Evolutionary conservation across 2,113 vertebrate genomes (phyloP).

Genomic region (Patagioenas fasciata): DNA sequence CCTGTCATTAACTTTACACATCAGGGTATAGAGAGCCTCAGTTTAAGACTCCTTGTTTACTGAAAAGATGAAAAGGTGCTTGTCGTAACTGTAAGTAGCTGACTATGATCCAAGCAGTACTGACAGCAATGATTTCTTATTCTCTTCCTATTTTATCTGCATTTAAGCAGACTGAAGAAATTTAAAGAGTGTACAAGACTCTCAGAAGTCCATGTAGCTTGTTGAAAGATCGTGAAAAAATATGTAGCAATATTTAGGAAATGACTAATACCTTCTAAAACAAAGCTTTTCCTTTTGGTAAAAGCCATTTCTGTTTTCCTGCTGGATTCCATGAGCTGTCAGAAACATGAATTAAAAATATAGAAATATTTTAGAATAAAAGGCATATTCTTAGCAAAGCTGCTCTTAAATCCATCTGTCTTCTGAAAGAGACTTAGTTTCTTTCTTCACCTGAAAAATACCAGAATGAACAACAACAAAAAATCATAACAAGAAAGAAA

Average conservation of each 20-base stretch:
- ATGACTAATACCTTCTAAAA: background rate
- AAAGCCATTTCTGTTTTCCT: constrained; percentile 3
- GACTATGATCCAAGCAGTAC: background rate
- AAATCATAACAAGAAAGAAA: background rate
- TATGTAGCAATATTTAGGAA: constrained; percentile 7
- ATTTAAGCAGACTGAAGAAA: background rate
- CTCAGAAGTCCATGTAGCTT: background rate
- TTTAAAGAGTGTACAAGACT: background rate
- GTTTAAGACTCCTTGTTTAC: background rate
- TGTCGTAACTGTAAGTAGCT: background rate
- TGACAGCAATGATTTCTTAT: background rate
- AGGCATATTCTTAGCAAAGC: constrained; percentile 9
- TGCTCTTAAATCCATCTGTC: constrained; percentile 23
- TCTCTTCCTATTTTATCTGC: background rate
- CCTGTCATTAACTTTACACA: background rate
- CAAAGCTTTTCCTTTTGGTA: background rate
- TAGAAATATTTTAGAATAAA: constrained; percentile 28
- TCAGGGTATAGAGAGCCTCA: background rate
- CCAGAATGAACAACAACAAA: constrained; percentile 26
- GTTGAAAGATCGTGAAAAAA: background rate
- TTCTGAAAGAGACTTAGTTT: constrained; percentile 43
- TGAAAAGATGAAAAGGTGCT: constrained; percentile 1
- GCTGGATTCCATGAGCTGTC: background rate
- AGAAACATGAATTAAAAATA: constrained; percentile 2
- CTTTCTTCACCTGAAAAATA: constrained; percentile 48